These are phyloP conservation scores for Lithophane ornitopus DNA, from an alignment of 2,888 invertebrate genomes.

Conservation along the genomic window DNA sequence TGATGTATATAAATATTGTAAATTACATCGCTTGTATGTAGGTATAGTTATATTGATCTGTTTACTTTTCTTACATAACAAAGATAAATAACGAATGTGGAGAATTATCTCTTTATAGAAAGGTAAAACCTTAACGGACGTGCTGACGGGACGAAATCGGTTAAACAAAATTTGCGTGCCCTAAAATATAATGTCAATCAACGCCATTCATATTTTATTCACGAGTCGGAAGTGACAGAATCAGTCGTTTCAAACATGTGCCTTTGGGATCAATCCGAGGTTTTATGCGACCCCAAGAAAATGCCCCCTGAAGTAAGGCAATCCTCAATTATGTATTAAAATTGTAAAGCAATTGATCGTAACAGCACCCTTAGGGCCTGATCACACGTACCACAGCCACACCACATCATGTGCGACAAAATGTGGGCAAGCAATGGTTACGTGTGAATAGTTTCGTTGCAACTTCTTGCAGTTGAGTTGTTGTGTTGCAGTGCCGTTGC, in stretches of 20 bases:
- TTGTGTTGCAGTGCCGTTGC: background rate
- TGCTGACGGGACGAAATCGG: too few relatives aligned
- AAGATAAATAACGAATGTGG: background rate
- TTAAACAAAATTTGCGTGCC: too few relatives aligned
- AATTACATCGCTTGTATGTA: background rate
- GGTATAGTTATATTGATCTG: background rate
- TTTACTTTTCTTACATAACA: background rate
- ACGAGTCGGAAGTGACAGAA: background rate
- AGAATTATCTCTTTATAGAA: background rate
- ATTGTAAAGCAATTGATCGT: background rate
- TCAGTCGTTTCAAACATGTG: background rate
- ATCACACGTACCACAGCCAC: too few relatives aligned
- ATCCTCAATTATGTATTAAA: background rate
- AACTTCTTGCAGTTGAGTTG: background rate
- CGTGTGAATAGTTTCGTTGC: too few relatives aligned
- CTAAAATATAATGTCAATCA: slow-evolving; percentile 11
- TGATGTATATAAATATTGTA: slow-evolving; percentile 10
- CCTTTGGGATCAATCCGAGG: background rate
- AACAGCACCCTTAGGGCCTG: background rate
- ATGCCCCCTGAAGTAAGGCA: background rate
- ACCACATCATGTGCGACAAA: too few relatives aligned
- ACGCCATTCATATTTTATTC: slow-evolving; percentile 4
- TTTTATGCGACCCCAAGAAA: background rate
- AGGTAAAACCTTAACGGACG: too few relatives aligned
- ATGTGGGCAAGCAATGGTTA: too few relatives aligned